These are phyloP conservation scores for Coregonus ussuriensis DNA, from an alignment of 2,797 vertebrate genomes.

Conservation along the genomic window DNA sequence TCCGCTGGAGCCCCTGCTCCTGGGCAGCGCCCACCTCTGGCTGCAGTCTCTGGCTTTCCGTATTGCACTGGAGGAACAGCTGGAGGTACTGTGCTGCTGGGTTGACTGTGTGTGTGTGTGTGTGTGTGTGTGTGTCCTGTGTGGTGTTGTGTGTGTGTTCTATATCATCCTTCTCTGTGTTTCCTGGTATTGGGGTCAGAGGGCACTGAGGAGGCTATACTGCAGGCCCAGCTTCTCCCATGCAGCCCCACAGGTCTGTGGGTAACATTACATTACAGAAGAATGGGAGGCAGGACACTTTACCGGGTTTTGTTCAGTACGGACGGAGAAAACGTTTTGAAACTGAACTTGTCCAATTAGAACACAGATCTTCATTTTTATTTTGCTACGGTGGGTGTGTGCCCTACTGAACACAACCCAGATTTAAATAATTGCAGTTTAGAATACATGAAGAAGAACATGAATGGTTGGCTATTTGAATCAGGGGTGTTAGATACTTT, in stretches of 20 bases:
- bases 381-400: no score
- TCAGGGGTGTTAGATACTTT: no score
- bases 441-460: no score
- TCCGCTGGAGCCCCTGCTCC: conserved; percentile 80
- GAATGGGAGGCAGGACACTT: conserved; percentile 2
- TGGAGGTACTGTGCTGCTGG: conserved; percentile 61
- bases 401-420: no score
- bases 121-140: no score
- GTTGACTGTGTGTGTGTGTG: no score
- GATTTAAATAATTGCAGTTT: no score
- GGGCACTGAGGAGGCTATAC: conserved; percentile 81
- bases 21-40: conserved; percentile 88
- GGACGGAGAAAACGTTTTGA: no score
- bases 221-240: conserved; percentile 78
- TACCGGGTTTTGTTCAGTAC: no score
- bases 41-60: conserved; percentile 86
- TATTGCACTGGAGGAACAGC: conserved; percentile 83
- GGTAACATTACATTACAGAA: conserved; percentile 32
- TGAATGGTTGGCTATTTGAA: no score
- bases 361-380: no score
- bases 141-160: background rate
- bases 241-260: conserved; percentile 82
- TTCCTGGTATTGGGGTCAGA: conserved; percentile 81
- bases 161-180: background rate
- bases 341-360: no score